A percentile compares a stretch with the other conserved stretches of the same genome.
Conservation (phyloP, 1,140 invertebrate genomes). For the Cydia splendana region DNA sequence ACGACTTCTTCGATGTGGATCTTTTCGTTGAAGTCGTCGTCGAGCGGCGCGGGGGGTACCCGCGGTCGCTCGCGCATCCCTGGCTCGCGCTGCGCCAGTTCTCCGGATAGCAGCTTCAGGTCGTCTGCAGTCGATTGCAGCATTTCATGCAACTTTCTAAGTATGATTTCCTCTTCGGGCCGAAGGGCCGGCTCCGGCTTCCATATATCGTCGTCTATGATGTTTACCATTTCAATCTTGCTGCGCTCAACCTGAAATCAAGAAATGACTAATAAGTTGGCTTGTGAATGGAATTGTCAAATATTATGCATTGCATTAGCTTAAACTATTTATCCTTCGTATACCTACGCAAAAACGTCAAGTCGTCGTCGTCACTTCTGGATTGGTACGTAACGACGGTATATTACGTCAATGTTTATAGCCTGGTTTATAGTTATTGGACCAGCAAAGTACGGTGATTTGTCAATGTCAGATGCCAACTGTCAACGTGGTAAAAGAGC, state of each 20-base stretch:
- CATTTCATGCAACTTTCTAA: constrained; percentile 71
- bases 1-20: constrained; percentile 75
- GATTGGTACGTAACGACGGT: too few relatives aligned
- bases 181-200: constrained; percentile 63
- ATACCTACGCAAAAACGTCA: too few relatives aligned
- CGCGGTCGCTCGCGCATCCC: constrained; percentile 51
- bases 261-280: not conserved
- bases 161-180: constrained; percentile 71
- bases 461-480: too few relatives aligned
- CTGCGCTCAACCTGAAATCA: constrained; percentile 71
- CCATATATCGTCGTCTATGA: constrained; percentile 70
- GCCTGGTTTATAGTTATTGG: too few relatives aligned
- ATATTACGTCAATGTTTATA: too few relatives aligned
- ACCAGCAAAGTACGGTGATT: too few relatives aligned
- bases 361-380: too few relatives aligned
- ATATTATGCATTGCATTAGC: not conserved
- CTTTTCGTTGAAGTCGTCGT: constrained; percentile 76
- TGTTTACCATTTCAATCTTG: constrained; percentile 71
- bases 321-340: not conserved
- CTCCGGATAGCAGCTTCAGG: constrained; percentile 68
- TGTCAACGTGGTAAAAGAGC: too few relatives aligned
- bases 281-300: not conserved
- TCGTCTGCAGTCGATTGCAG: constrained; percentile 74
- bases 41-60: constrained; percentile 63
- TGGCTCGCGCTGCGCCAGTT: constrained; percentile 61